A percentile compares a stretch with the other conserved stretches of the same genome.
Conservation (phyloP, 2,113 vertebrate genomes). For the Rhizomys pruinosus region DNA sequence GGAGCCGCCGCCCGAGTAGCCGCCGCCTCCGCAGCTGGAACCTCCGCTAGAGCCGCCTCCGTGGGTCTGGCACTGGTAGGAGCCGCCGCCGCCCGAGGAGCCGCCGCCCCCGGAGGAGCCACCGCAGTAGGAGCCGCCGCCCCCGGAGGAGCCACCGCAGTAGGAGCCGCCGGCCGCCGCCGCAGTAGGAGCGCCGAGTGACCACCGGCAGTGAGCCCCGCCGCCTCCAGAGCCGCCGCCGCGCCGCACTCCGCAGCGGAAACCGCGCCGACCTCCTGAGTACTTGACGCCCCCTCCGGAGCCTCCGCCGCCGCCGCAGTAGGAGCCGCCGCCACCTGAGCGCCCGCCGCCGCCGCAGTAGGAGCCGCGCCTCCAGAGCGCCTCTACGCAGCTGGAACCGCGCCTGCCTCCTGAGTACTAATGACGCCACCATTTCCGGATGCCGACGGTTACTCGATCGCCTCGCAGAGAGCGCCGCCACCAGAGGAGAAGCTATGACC, state of each 20-base stretch:
- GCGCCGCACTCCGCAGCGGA: too few species aligned
- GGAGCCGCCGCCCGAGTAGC: background rate
- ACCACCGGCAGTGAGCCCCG: too few species aligned
- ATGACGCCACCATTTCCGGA: too few species aligned
- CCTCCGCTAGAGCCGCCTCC: background rate
- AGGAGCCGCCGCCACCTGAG: background rate
- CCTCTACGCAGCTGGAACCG: background rate
- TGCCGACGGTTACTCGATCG: too few species aligned
- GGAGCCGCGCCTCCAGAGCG: too few species aligned
- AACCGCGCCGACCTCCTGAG: too few species aligned
- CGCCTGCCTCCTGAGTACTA: background rate
- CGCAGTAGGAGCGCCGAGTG: too few species aligned
- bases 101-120: background rate
- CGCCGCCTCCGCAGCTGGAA: background rate
- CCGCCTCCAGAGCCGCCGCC: background rate
- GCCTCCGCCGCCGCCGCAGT: background rate
- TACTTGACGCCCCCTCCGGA: background rate
- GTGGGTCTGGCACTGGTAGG: background rate
- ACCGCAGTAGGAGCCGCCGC: background rate
- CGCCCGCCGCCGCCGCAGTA: background rate
- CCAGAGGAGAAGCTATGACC: background rate
- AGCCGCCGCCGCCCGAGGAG: constrained; percentile 6
- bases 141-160: background rate
- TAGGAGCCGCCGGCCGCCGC: background rate
- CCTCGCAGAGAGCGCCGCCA: too few species aligned